Evolutionary conservation across 1,140 invertebrate species (phyloP), one percentile per base, ranked within the genome.

Genomic region (Teleopsis dalmanni): DNA sequence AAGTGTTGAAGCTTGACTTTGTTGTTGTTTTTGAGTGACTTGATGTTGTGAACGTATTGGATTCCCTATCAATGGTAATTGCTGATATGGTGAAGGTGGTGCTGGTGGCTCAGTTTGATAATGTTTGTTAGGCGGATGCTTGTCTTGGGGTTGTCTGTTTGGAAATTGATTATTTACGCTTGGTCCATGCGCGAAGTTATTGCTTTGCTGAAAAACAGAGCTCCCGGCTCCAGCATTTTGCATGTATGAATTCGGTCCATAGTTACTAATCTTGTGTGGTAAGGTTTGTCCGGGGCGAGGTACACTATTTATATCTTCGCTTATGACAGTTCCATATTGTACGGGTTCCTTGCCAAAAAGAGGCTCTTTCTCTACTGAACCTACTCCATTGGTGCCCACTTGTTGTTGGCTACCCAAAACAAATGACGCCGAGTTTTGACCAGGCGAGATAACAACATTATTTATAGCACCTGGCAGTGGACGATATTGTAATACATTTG

Each of bases 371-470:
- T 62, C 58, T 19, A 57, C 54, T 9, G 19, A 45, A 23, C 53
- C 53, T 10, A 50, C 55, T 34, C 52, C 18, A 48, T 52, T 43
- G 47, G 57, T 8, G 31, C 62, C 73, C 21, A 81, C 78, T 42
- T 76, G 79, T 46, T 81, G 80, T 34, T 78, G 72, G 45, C 80
- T 80, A 1, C 80, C 79, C 3, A 81, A 65, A 6, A 82, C 77
- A 56, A 82, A 81, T 0, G 79, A 78, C 5, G 81, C 78, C 2
- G 77, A 80, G 45, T 81, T 75, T 52, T 81, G 80, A 40, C 78
- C 77, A 1, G 78, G 79, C 0, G 78, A 75, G 29, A 82, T 78
- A 29, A 79, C 76, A 31, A 82, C 76, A 35, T 80, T 81, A 47
- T 78, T 81, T 2, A 78, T 78, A 49, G 77, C 79, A 3, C 64